phyloP scores from a whole-genome alignment of 2,113 vertebrate species.

The Microcebus lehilahytsara region DNA sequence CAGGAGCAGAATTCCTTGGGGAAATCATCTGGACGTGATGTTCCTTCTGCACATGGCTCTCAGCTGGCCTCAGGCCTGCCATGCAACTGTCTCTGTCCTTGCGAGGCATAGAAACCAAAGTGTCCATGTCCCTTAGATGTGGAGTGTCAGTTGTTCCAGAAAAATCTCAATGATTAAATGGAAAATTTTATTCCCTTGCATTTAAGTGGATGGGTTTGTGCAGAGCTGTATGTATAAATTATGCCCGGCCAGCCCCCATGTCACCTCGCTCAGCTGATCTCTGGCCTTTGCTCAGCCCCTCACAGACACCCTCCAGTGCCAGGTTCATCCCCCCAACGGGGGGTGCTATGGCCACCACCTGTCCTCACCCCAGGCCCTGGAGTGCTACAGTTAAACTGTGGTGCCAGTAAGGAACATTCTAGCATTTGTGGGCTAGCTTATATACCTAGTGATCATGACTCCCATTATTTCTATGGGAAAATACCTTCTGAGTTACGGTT shows the following conservation, averaged over 20 bases:
- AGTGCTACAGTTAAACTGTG: background rate
- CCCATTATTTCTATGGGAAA: background rate
- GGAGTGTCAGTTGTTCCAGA: background rate
- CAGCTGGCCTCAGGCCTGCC: background rate
- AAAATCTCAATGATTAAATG: background rate
- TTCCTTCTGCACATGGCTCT: background rate
- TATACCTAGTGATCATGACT: background rate
- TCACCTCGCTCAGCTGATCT: background rate
- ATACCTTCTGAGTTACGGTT: background rate
- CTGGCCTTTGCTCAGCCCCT: background rate
- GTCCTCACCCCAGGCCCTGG: background rate
- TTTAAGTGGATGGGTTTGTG: background rate
- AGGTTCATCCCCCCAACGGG: rapidly evolving
- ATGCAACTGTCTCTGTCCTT: background rate
- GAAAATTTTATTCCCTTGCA: background rate
- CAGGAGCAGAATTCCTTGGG: background rate
- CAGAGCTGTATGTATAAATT: background rate
- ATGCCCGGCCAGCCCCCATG: background rate
- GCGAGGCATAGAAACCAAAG: background rate
- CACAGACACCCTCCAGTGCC: background rate
- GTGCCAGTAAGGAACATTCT: background rate
- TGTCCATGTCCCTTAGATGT: background rate
- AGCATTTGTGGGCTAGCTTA: background rate
- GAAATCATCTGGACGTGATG: background rate
- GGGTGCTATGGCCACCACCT: background rate